Evolutionary conservation across 2,888 invertebrate genomes (phyloP).

Genomic region (Pachycephus smyrnensis): DNA sequence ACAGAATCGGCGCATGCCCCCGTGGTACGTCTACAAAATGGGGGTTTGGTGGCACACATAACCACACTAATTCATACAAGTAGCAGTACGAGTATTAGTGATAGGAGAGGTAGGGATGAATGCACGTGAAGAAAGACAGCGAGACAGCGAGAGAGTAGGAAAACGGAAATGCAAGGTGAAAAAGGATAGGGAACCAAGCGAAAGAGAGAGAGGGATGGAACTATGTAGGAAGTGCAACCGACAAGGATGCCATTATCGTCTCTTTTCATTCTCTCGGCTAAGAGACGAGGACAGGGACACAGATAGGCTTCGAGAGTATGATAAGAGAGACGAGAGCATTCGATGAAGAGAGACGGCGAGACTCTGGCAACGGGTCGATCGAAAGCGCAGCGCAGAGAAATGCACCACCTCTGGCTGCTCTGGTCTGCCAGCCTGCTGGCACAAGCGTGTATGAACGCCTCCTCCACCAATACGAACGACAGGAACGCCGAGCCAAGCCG

Average conservation of each 20-base stretch:
- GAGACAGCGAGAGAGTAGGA: constrained; percentile 6
- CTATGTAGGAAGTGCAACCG: not conserved
- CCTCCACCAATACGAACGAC: constrained; percentile 54
- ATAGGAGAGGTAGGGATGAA: constrained; percentile 35
- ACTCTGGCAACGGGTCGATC: constrained; percentile 62
- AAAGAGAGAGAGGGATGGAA: constrained; percentile 16
- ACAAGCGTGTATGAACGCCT: constrained; percentile 37
- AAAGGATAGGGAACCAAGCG: constrained; percentile 5
- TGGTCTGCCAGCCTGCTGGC: constrained; percentile 54
- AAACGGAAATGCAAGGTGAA: constrained; percentile 24
- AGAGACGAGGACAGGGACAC: not conserved
- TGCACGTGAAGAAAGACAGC: constrained; percentile 3
- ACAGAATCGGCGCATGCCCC: constrained; percentile 43
- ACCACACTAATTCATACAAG: not conserved
- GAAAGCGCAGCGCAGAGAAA: constrained; percentile 66
- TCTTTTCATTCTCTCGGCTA: not conserved
- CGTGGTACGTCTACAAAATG: constrained; percentile 4
- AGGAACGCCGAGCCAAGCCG: constrained; percentile 56
- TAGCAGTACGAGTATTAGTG: constrained; percentile 22
- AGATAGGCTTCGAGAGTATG: constrained; percentile 4
- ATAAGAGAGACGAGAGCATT: constrained; percentile 27
- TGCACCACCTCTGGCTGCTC: constrained; percentile 58
- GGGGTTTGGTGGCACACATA: not conserved
- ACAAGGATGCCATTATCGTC: not conserved
- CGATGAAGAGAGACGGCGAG: constrained; percentile 35